Evolutionary conservation across 2,797 vertebrate genomes (phyloP).

Genomic region (Chaetophractus vellerosus): DNA sequence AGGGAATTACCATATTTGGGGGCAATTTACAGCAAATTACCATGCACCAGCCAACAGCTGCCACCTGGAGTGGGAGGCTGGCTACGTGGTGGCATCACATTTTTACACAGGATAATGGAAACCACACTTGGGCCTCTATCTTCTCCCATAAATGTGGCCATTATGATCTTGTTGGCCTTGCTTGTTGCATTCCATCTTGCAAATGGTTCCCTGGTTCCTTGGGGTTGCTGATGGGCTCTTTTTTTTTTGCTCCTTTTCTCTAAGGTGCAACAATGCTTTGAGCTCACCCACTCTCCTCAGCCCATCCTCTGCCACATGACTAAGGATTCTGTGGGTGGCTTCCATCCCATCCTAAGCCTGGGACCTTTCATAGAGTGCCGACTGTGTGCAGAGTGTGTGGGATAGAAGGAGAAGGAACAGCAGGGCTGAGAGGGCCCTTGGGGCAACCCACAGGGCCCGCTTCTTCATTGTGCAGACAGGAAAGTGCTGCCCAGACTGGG

Average conservation of each 20-base stretch:
- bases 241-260: conserved; percentile 69
- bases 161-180: conserved; percentile 84
- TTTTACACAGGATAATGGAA: conserved; percentile 84
- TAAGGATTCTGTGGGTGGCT: neutral
- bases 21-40: conserved; percentile 86
- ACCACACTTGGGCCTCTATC: conserved; percentile 64
- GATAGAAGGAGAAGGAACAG: neutral
- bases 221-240: conserved; percentile 70
- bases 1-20: conserved; percentile 86
- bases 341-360: neutral
- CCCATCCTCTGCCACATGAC: neutral
- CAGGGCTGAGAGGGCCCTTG: neutral
- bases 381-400: accelerated
- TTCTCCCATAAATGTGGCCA: conserved; percentile 84
- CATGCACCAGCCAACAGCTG: conserved; percentile 84
- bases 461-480: neutral
- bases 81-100: conserved; percentile 70
- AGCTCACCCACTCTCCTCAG: neutral
- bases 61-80: conserved; percentile 76
- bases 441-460: neutral
- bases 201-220: conserved; percentile 82
- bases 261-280: neutral
- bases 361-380: accelerated
- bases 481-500: neutral
- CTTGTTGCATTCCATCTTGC: conserved; percentile 85